Evolutionary conservation across 2,797 vertebrate genomes (phyloP), one percentile per base, ranked within the genome.

Genomic region (Phylloscopus collybita): DNA sequence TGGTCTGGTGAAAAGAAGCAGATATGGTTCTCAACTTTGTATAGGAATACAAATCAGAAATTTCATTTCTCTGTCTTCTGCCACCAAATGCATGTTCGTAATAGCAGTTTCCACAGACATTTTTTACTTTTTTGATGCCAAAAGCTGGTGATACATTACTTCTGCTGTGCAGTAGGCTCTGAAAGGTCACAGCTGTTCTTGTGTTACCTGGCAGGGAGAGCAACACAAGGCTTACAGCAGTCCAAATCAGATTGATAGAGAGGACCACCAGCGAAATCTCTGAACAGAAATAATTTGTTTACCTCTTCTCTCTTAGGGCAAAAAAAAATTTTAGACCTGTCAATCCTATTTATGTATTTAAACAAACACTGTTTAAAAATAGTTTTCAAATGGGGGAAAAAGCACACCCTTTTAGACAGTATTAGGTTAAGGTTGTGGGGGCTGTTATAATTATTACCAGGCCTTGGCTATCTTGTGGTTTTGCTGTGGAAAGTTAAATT

Each of bases 1-100:
- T 67, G 70, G 27, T 78, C 57, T 95, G 27, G 49, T 89, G 56
- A 69, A 92, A 97, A 95, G 83, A 69, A 94, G 47, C 72, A 87
- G 50, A 47, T 61, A 72, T 0, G 3, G 13, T 91, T 97, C 65
- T 85, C 80, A 53, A 11, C 13, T 69, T 90, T 18, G 4, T 50
- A 32, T 42, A 32, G 49, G n/a, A 85, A 32, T 82, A 38, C 53
- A 42, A 66, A 59, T 76, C 47, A 81, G 49, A 89, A 88, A 54
- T 65, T 13, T 34, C 38, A 53, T 71, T 78, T 65, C 57, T 89
- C 30, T 76, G 17, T 87, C 78, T 94, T 69, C 27, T 79, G 0
- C n/a, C n/a, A 62, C 51, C 32, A 53, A 42, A 6, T 50, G 30
- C 32, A 9, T 62, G 40, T 49, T 49, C 27, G 10, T 80, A 59